Evolutionary conservation across 2,797 vertebrate genomes (phyloP), one percentile per base, ranked within the genome.

Genomic region (Sorex maritimensis): DNA sequence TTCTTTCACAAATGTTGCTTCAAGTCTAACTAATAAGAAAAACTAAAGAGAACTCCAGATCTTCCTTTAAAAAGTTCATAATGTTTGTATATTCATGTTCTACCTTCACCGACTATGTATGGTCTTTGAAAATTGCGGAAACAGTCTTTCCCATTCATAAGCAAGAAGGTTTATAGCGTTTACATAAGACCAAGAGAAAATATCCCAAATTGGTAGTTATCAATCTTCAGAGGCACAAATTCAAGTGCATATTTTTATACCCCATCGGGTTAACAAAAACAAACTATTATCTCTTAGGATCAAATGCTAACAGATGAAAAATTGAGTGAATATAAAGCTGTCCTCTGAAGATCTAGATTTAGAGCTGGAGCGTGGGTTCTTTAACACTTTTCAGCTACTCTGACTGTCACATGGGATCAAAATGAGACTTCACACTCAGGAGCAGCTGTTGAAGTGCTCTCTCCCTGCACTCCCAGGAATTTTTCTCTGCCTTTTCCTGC

Each of bases 401-500:
- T 38, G 17, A 19, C n/a, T 88, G 91, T 88, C 86, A 82, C 24
- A 55, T 46, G 26, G 15, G 75, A 74, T 89, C 71, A 87, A 74
- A 81, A 68, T 75, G 69, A 87, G 58, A 67, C 77, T 38, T 80
- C 23, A 65, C 74, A 73, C 19, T 65, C 55, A 71, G 81, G 82
- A 93, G 92, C 81, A 85, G 82, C 82, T 95, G 86, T 1, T 28
- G 55, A 92, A 46, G 24, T 23, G 38, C 82, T 93, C 79, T 93
- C 79, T 69, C 34, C 90, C 84, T 73, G 77, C 73, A 78, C 30
- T 90, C 3, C 46, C 72, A 92, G 69, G 74, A 73, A 81, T 84
- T 24, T 88, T 92, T 68, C 73, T 68, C 81, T 86, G 95, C n/a
- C 91, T 96, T 94, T 95, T 94, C 10, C 89, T 88, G 86, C 28